Evolutionary conservation across 2,797 vertebrate genomes (phyloP).

Genomic region (Pangasius larnaudii): DNA sequence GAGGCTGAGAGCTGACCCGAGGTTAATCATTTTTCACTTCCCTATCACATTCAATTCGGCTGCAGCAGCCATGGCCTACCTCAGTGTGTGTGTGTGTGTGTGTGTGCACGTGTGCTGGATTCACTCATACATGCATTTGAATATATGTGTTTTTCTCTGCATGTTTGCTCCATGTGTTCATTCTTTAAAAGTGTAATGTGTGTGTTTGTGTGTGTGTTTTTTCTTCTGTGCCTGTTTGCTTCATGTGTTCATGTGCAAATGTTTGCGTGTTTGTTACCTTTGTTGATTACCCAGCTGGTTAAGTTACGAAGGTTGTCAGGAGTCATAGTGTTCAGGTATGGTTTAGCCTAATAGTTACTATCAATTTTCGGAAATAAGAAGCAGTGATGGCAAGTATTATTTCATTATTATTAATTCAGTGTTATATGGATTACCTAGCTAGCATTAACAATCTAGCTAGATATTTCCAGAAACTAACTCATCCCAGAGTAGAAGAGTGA

Average conservation of each 20-base stretch:
- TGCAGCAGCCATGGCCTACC: conserved; percentile 57
- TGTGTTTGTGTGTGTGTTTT: conserved; percentile 1
- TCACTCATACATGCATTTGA: conserved; percentile 42
- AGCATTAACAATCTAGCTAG: not conserved
- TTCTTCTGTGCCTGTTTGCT: not conserved
- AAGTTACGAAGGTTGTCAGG: not conserved
- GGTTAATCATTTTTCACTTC: conserved; percentile 88
- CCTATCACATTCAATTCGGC: conserved; percentile 84
- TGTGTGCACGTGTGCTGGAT: conserved; percentile 45
- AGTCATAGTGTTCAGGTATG: not conserved
- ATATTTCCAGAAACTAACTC: not conserved
- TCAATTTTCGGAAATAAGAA: not conserved
- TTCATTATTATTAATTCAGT: not conserved
- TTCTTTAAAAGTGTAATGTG: conserved; percentile 36
- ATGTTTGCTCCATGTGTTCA: not conserved
- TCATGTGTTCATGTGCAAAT: not conserved
- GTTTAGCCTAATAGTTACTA: not conserved
- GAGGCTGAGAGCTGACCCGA: conserved; percentile 85
- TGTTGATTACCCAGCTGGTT: not conserved
- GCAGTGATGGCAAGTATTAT: not conserved
- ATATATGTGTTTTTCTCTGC: conserved; percentile 49
- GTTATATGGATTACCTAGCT: not conserved
- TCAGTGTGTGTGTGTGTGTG: conserved; percentile 44
- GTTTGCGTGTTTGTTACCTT: conserved; percentile 9
- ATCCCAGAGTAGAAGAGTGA: not conserved